phyloP scores from a whole-genome alignment of 2,113 vertebrate species.

The Galemys pyrenaicus region DNA sequence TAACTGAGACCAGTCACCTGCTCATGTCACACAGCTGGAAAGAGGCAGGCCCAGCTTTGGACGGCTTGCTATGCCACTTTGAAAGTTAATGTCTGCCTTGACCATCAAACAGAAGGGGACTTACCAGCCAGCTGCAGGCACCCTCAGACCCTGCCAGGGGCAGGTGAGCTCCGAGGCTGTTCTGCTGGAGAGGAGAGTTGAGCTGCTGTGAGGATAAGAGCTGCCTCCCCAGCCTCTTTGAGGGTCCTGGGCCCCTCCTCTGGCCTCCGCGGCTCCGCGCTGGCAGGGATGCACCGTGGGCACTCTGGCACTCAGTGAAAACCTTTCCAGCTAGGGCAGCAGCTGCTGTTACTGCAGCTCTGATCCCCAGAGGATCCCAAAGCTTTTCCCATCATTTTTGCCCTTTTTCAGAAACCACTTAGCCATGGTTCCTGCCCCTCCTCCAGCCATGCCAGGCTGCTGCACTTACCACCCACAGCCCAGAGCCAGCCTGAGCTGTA shows the following conservation, averaged over 20 bases:
- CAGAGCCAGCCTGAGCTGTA: neutral
- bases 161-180: neutral
- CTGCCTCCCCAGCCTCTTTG: neutral
- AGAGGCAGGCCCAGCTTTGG: neutral
- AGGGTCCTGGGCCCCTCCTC: constrained; percentile 35
- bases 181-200: neutral
- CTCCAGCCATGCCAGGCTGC: constrained; percentile 38
- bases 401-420: constrained; percentile 85
- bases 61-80: neutral
- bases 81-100: neutral
- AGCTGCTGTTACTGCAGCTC: constrained; percentile 75
- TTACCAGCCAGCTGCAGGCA: constrained; percentile 45
- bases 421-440: constrained; percentile 76
- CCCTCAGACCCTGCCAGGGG: neutral
- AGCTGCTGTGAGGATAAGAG: neutral
- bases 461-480: constrained; percentile 61
- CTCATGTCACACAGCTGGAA: neutral
- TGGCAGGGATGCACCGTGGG: constrained; percentile 11
- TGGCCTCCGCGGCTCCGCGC: neutral
- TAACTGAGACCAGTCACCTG: neutral
- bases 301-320: constrained; percentile 56
- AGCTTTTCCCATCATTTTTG: constrained; percentile 88
- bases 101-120: constrained; percentile 30
- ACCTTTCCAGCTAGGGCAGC: constrained; percentile 69
- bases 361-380: constrained; percentile 83